A percentile compares a stretch with the other conserved stretches of the same genome.
These are phyloP conservation scores for Catharus minimus DNA, from an alignment of 2,113 vertebrate species.

Conservation along the genomic window DNA sequence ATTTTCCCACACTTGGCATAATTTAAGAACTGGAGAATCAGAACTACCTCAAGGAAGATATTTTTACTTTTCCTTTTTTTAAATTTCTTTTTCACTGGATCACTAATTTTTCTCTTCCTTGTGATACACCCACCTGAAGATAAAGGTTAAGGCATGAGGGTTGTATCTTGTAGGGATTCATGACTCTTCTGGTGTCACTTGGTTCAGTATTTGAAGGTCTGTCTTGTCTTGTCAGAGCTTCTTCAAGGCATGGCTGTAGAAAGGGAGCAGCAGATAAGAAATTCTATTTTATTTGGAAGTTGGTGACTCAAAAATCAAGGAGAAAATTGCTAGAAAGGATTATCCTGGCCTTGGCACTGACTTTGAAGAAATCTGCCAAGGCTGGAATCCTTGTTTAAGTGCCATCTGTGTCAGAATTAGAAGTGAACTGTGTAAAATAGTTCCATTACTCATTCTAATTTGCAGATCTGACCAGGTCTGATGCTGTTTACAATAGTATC, in stretches of 20 bases:
- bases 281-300: neutral
- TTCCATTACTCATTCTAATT: neutral
- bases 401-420: conserved; percentile 16
- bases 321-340: conserved; percentile 42
- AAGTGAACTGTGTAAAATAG: neutral
- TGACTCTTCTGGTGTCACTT: neutral
- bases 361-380: conserved; percentile 18
- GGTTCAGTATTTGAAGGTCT: neutral
- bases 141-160: neutral
- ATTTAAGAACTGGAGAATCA: neutral
- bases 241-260: neutral
- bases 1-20: neutral
- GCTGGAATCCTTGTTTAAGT: conserved; percentile 21
- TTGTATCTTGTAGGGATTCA: neutral
- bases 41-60: neutral
- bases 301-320: neutral
- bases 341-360: conserved; percentile 13
- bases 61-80: neutral
- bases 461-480: neutral
- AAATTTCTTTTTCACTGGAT: neutral
- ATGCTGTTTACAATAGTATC: neutral
- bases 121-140: neutral
- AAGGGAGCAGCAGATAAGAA: neutral
- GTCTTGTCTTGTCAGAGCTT: neutral
- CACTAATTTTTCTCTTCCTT: neutral